Conservation (phyloP, 2,888 invertebrate genomes). For the Erpobdella octoculata region DNA sequence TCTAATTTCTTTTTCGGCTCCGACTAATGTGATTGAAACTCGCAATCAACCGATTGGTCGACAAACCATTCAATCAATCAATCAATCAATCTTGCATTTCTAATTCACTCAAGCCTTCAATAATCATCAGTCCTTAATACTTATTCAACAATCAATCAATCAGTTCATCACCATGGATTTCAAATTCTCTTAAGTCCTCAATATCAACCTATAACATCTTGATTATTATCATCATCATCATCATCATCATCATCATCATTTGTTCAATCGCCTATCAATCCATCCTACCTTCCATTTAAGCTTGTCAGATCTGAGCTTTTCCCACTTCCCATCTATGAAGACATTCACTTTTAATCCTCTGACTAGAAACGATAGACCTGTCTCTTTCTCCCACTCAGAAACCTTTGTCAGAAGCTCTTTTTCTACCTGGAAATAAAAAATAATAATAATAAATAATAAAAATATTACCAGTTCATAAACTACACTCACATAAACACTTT, state of each 20-base stretch:
- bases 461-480: too few relatives aligned
- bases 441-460: too few relatives aligned
- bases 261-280: too few relatives aligned
- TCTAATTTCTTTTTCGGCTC: neutral
- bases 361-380: neutral
- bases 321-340: neutral
- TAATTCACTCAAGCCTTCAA: neutral
- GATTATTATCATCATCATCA: too few relatives aligned
- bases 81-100: neutral
- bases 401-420: neutral
- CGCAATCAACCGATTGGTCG: slow-evolving; percentile 1
- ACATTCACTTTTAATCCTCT: neutral
- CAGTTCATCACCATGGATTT: too few relatives aligned
- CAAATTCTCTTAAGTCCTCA: too few relatives aligned
- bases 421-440: neutral
- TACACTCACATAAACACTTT: too few relatives aligned
- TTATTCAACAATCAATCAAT: neutral
- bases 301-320: neutral
- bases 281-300: neutral
- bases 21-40: too few relatives aligned
- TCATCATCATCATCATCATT: too few relatives aligned
- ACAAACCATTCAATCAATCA: neutral
- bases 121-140: neutral
- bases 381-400: neutral
- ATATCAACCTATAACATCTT: too few relatives aligned